These are phyloP conservation scores for Parelbella ahira DNA, from an alignment of 2,888 invertebrate genomes.

Conservation along the genomic window DNA sequence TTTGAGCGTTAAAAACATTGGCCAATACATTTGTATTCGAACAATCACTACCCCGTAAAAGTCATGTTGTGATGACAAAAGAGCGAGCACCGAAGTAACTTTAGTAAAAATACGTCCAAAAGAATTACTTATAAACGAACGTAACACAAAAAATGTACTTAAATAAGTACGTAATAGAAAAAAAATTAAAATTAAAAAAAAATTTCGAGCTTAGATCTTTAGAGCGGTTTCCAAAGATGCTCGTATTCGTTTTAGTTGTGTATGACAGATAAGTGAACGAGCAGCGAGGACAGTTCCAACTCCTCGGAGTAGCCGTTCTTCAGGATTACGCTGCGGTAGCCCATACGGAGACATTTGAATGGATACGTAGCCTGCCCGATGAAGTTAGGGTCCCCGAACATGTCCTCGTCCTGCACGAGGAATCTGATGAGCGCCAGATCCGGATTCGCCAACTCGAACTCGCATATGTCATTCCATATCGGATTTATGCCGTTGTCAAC, in stretches of 20 bases:
- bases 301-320: constrained; percentile 96
- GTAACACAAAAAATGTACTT: too few relatives aligned
- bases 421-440: constrained; percentile 92
- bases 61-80: too few relatives aligned
- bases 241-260: constrained; percentile 19
- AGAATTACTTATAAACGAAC: too few relatives aligned
- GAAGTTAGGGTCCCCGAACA: constrained; percentile 98
- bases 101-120: too few relatives aligned
- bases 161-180: too few relatives aligned
- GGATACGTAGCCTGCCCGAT: constrained; percentile 98
- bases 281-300: constrained; percentile 92
- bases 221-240: too few relatives aligned
- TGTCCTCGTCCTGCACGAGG: constrained; percentile 96
- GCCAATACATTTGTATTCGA: not conserved
- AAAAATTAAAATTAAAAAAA: too few relatives aligned
- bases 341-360: constrained; percentile 88
- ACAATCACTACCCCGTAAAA: too few relatives aligned
- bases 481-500: constrained; percentile 97
- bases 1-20: constrained; percentile 2
- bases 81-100: too few relatives aligned
- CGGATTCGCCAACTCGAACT: constrained; percentile 90
- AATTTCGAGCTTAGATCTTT: too few relatives aligned
- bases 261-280: constrained; percentile 82
- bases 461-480: constrained; percentile 93
- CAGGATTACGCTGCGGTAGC: constrained; percentile 94